These are phyloP conservation scores for Chaetodon trifasciatus DNA, from an alignment of 2,797 vertebrate genomes.

Conservation along the genomic window DNA sequence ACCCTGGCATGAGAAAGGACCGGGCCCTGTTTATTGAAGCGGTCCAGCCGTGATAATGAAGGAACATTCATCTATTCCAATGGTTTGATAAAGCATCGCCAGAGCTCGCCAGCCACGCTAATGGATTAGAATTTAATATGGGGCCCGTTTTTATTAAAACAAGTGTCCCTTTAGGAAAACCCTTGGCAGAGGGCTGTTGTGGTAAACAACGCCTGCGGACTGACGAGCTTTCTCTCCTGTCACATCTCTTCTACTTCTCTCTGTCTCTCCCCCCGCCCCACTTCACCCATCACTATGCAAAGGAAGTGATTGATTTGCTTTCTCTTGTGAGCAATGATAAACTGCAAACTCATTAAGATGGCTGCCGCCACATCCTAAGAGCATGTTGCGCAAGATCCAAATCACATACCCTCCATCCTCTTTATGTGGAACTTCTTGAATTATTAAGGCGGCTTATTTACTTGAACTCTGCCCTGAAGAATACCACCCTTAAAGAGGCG, in stretches of 20 bases:
- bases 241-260: conserved; percentile 63
- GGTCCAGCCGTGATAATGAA: conserved; percentile 78
- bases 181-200: conserved; percentile 72
- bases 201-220: conserved; percentile 74
- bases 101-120: conserved; percentile 71
- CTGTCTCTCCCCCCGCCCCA: conserved; percentile 32
- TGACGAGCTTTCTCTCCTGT: conserved; percentile 62
- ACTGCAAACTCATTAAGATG: conserved; percentile 83
- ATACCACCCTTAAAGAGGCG: conserved; percentile 22
- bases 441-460: conserved; percentile 67
- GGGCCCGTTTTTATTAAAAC: conserved; percentile 82
- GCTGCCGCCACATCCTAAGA: conserved; percentile 71
- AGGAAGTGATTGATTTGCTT: conserved; percentile 83
- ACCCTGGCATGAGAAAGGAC: conserved; percentile 49
- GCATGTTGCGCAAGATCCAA: conserved; percentile 71
- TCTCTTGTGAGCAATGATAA: conserved; percentile 82
- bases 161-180: conserved; percentile 81
- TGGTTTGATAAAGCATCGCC: conserved; percentile 76
- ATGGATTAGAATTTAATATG: conserved; percentile 85
- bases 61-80: conserved; percentile 79
- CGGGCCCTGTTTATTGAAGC: conserved; percentile 66
- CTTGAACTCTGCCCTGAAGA: conserved; percentile 43
- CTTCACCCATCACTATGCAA: conserved; percentile 55
- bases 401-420: conserved; percentile 64
- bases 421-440: conserved; percentile 63